Conservation (phyloP, 2,888 invertebrate species). For the Diarsia brunnea region DNA sequence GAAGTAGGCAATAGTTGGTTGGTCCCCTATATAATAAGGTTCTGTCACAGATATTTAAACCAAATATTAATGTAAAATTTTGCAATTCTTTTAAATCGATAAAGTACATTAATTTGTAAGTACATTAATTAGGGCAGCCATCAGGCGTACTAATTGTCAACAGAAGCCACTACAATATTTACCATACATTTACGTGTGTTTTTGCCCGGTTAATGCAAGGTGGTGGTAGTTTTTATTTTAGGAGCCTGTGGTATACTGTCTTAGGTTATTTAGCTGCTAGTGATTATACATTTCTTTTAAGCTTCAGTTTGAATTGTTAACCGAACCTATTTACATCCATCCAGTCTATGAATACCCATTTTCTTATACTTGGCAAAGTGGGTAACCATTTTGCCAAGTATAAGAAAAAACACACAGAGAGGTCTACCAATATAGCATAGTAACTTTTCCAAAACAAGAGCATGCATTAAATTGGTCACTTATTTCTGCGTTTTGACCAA, state of each 20-base stretch:
- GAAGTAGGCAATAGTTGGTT: too few relatives aligned
- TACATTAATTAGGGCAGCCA: too few relatives aligned
- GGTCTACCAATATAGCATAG: background rate
- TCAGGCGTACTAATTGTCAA: background rate
- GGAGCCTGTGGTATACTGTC: background rate
- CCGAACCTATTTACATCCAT: background rate
- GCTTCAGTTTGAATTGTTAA: background rate
- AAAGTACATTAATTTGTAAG: too few relatives aligned
- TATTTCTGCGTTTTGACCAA: background rate
- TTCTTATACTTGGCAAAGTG: background rate
- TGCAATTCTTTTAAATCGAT: too few relatives aligned
- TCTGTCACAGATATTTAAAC: too few relatives aligned
- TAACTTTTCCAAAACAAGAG: background rate
- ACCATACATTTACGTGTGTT: background rate
- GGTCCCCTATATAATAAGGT: too few relatives aligned
- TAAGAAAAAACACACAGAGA: background rate
- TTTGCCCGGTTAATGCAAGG: background rate
- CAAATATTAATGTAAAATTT: too few relatives aligned
- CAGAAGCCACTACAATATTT: background rate
- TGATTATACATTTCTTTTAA: background rate
- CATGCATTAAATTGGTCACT: conserved; percentile 7
- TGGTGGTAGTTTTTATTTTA: background rate
- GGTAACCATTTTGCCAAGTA: too few relatives aligned
- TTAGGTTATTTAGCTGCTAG: background rate
- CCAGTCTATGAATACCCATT: background rate